Evolutionary conservation across 2,797 vertebrate species (phyloP), one percentile per base, ranked within the genome.

Genomic region (Masticophis lateralis): DNA sequence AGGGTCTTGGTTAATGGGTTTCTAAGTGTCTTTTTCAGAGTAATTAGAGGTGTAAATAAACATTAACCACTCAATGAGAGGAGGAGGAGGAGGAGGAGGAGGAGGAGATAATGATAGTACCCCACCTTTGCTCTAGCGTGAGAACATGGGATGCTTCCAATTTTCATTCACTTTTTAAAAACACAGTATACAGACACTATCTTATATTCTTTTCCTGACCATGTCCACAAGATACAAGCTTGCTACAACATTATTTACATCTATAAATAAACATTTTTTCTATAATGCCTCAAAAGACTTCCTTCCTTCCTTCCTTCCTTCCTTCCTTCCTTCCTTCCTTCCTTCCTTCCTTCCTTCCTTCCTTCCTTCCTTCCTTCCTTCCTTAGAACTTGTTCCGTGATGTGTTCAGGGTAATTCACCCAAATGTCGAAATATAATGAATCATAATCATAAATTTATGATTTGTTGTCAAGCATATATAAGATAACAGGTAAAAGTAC

Each of bases 1-100:
- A 4, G 14, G 2, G 56, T 92, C 47, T 93, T 91, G 92, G 22
- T 74, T 95, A 94, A 69, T 93, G 57, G 4, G 60, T 95, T 97
- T 95, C 94, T 90, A 95, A 96, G 92, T 89, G 92, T 83, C 53
- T 87, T 86, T 93, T 94, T 97, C 83, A 93, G 94, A 94, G 79
- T 92, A 92, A 51, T 57, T 96, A 79, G 4, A 92, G 94, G 92
- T 11, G 91, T 94, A 90, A 93, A 93, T 95, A 95, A 97, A 95
- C 32, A 0, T 87, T 93, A 89, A 51, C 11, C 13, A 22, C 20
- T 43, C 20, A 79, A 22, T 22, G 16, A 2, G 32, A 4, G 32
- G 69, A 18, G 69, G 69, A 43, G 69, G 69, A 37, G 32, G 66
- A 66, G 63, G 60, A 61, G 27, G 63, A n/a, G 28, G 63, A 13